A percentile compares a stretch with the other conserved stretches of the same genome.
Conservation (phyloP, 1,140 invertebrate genomes). For the Aphaenogaster rudis region DNA sequence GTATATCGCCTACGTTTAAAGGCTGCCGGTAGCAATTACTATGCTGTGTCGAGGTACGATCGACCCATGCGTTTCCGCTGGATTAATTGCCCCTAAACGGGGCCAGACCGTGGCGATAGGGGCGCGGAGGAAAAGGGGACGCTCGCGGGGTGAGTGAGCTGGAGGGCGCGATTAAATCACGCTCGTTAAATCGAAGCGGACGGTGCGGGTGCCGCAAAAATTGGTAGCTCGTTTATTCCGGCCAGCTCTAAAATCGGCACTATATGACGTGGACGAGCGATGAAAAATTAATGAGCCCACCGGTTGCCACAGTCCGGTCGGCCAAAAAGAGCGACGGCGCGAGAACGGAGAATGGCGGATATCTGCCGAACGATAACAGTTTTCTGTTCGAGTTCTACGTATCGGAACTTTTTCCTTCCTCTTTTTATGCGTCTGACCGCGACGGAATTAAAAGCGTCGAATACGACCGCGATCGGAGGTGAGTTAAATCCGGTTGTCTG, state of each 20-base stretch:
- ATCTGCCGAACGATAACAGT: slow-evolving; percentile 25
- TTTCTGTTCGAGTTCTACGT: neutral
- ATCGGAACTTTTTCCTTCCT: slow-evolving; percentile 11
- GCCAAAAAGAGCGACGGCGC: slow-evolving; percentile 6
- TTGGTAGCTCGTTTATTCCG: slow-evolving; percentile 58
- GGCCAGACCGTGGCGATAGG: neutral
- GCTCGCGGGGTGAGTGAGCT: slow-evolving; percentile 41
- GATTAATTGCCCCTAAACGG: slow-evolving; percentile 59
- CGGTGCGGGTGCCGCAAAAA: slow-evolving; percentile 50
- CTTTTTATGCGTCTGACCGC: slow-evolving; percentile 20
- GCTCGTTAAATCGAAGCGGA: slow-evolving; percentile 62
- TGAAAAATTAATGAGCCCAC: slow-evolving; percentile 75
- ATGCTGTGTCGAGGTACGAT: slow-evolving; percentile 54
- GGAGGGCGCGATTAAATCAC: slow-evolving; percentile 62
- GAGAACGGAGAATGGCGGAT: neutral
- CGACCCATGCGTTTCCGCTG: slow-evolving; percentile 56
- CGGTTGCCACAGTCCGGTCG: slow-evolving; percentile 21
- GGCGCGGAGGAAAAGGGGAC: neutral
- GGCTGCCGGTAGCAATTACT: slow-evolving; percentile 52
- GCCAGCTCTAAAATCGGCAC: slow-evolving; percentile 34
- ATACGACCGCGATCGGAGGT: neutral
- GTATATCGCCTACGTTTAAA: slow-evolving; percentile 30
- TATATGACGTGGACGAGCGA: slow-evolving; percentile 51
- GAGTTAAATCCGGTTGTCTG: slow-evolving; percentile 41
- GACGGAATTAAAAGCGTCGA: slow-evolving; percentile 55